Evolutionary conservation across 2,888 invertebrate species (phyloP).

Genomic region (Bombyx huttoni): DNA sequence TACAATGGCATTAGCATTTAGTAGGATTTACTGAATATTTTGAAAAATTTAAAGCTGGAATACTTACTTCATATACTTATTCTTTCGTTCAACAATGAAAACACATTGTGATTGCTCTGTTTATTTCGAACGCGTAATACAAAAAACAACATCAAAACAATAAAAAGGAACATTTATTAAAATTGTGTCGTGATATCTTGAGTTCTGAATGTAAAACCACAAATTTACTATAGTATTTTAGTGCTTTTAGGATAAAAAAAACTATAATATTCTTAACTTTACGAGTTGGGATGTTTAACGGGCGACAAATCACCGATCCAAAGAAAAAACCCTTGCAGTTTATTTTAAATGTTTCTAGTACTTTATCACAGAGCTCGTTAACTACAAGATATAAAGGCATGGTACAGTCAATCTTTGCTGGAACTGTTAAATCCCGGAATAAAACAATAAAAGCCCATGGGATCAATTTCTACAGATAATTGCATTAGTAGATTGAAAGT

Average conservation of each 20-base stretch:
- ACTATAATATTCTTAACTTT: constrained; percentile 16
- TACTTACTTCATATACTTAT: too few relatives aligned
- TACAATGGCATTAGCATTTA: too few relatives aligned
- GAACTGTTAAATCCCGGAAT: too few relatives aligned
- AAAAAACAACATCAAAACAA: neutral
- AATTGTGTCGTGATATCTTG: neutral
- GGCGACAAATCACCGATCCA: constrained; percentile 9
- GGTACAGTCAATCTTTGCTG: constrained; percentile 1
- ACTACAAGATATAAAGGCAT: constrained; percentile 24
- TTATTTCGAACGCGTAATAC: constrained; percentile 5
- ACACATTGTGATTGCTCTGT: neutral
- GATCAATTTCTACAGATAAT: too few relatives aligned
- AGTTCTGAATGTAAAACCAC: neutral
- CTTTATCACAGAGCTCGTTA: constrained; percentile 25
- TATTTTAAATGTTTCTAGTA: constrained; percentile 24
- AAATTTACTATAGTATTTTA: neutral
- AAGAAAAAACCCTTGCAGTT: constrained; percentile 14
- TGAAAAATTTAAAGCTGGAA: too few relatives aligned
- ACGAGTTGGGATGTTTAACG: constrained; percentile 13
- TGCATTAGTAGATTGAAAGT: too few relatives aligned
- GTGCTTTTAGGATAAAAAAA: neutral
- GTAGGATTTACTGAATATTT: too few relatives aligned
- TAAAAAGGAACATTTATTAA: neutral
- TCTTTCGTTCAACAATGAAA: too few relatives aligned
- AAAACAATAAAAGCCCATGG: too few relatives aligned